Percentiles rank a stretch among this genome's conserved stretches.
Conservation (phyloP, 2,797 vertebrate species). For the Acanthopagrus latus region DNA sequence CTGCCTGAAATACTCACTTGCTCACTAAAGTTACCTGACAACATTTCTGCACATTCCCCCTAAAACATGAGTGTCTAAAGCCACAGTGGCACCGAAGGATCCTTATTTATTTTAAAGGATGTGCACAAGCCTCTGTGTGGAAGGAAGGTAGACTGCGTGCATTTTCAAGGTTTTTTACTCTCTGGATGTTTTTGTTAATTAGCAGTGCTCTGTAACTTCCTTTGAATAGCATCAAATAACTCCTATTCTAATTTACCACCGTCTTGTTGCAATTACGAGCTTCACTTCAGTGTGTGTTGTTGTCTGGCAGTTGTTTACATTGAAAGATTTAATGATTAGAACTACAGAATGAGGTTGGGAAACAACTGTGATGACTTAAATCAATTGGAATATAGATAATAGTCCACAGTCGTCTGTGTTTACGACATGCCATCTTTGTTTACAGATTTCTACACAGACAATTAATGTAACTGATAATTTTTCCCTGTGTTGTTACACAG, state of each 20-base stretch:
- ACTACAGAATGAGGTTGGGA: background rate
- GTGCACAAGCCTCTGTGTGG: background rate
- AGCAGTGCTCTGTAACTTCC: background rate
- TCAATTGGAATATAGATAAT: background rate
- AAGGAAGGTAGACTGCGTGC: background rate
- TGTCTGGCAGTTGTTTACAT: constrained; percentile 5
- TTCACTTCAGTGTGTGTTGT: background rate
- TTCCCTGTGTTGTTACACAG: constrained; percentile 75
- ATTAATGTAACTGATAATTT: background rate
- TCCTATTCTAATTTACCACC: constrained; percentile 11
- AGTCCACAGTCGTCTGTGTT: background rate
- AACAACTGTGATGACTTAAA: constrained; percentile 14
- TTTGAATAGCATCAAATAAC: constrained; percentile 3
- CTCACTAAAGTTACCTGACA: constrained; percentile 8
- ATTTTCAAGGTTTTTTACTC: background rate
- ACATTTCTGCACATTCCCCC: background rate
- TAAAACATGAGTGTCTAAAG: background rate
- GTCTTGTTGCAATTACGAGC: background rate
- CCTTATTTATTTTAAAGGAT: background rate
- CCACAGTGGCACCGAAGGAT: constrained; percentile 16
- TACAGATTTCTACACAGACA: background rate
- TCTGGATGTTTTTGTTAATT: background rate
- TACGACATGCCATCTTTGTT: background rate
- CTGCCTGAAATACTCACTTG: constrained; percentile 6
- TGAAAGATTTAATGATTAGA: background rate